Base-by-base conservation (phyloP, 2,888 invertebrate genomes). In the Sinhomidia bicolor region DNA sequence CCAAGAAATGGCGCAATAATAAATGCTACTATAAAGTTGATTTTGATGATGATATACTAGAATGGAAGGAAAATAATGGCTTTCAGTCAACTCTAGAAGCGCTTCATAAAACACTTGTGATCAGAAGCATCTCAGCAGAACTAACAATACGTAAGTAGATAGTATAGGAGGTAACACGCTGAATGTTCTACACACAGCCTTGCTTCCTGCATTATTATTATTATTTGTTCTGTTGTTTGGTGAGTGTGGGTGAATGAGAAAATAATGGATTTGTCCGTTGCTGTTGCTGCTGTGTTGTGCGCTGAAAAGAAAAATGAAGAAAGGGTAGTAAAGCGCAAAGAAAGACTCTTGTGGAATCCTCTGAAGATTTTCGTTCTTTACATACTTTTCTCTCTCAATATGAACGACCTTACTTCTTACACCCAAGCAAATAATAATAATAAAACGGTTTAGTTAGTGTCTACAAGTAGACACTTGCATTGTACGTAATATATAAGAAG, bases 281-380 rank as follows among this genome's bases (percentile, higher is more conserved):
- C 17, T 36, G 68, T 68, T 68, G 68, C 36, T 68, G 51, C 4
- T 41, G 41, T n/a, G 41, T 41, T 7, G 41, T 41, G 12, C 12
- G 23, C 23, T 23, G 71, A 41, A 41, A 71, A 71, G 71, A 71
- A 71, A 71, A 41, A 71, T 26, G 14, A 26, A 12, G n/a, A 62
- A 29, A 17, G 41, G 68, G 23, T 23, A 65, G 47, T 44, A 81
- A 60, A 71, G 71, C 44, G 65, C 44, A 68, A 68, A 82, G 68
- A 68, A 68, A 82, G 68, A 68, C 65, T 68, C 65, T 68, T 51
- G 29, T 68, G 68, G 65, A 82, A 82, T 82, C 47, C 82, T 82
- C 82, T 20, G 20, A 82, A 82, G 65, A 82, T 82, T 68, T 62
- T 60, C 60, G 26, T 26, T 60, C 32, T 10, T 36, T 36, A 17